A percentile compares a stretch with the other conserved stretches of the same genome.
Evolutionary conservation across 2,113 vertebrate genomes (phyloP).

Genomic region (Eulemur macaco): DNA sequence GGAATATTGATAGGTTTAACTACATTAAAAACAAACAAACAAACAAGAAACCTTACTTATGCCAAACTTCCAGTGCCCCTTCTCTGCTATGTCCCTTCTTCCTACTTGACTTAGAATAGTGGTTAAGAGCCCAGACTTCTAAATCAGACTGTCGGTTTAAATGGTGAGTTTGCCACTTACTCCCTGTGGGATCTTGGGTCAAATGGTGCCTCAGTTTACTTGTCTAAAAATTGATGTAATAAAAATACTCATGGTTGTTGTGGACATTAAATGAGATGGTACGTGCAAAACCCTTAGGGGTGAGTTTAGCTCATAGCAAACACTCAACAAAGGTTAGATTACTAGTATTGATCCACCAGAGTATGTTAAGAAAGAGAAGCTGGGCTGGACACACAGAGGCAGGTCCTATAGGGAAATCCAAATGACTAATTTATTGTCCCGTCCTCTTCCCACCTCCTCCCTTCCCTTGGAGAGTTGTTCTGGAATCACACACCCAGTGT

Average conservation of each 20-base stretch:
- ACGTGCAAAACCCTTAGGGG: neutral
- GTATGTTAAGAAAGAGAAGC: neutral
- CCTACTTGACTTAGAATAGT: neutral
- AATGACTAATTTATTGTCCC: constrained; percentile 50
- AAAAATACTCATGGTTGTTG: neutral
- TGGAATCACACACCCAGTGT: neutral
- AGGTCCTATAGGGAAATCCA: neutral
- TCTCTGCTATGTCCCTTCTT: neutral
- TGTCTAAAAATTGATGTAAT: constrained; percentile 8
- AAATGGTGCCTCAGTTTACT: neutral
- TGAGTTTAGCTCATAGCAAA: neutral
- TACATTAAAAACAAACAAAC: neutral
- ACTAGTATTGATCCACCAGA: neutral
- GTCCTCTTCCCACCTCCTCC: constrained; percentile 52
- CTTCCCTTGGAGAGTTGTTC: constrained; percentile 67
- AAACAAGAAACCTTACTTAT: neutral
- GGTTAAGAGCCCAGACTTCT: neutral
- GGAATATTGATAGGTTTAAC: neutral
- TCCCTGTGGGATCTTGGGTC: neutral
- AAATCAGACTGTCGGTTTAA: neutral
- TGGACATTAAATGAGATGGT: neutral
- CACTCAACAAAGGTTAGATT: neutral
- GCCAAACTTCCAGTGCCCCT: neutral
- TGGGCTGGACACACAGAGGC: neutral
- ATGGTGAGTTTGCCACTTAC: neutral